phyloP scores from a whole-genome alignment of 2,888 invertebrate species.

The Philhelius pedissequus region DNA sequence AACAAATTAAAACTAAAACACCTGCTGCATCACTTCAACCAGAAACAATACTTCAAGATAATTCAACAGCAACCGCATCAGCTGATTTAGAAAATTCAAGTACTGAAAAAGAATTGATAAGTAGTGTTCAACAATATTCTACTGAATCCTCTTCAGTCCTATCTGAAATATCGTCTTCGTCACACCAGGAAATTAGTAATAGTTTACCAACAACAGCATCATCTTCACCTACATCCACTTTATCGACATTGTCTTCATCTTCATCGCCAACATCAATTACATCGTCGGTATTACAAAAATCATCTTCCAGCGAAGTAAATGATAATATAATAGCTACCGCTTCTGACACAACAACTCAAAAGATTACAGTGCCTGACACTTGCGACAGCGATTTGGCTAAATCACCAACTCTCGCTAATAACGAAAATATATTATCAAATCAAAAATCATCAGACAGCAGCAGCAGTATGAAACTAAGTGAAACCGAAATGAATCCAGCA shows the following conservation, averaged over 20 bases:
- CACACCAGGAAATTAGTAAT: conserved; percentile 33
- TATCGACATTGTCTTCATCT: conserved; percentile 54
- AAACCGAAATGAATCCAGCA: conserved; percentile 32
- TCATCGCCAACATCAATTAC: conserved; percentile 34
- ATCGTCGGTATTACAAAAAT: conserved; percentile 24
- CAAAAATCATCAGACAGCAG: conserved; percentile 38
- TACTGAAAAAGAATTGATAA: conserved; percentile 22
- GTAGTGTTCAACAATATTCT: neutral
- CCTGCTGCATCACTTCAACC: conserved; percentile 12
- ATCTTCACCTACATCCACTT: conserved; percentile 64
- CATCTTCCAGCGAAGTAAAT: conserved; percentile 2
- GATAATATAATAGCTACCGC: conserved; percentile 14
- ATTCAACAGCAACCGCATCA: conserved; percentile 1
- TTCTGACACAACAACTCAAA: conserved; percentile 9
- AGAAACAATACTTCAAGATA: conserved; percentile 9
- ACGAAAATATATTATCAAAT: neutral
- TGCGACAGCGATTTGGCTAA: conserved; percentile 11
- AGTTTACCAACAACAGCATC: conserved; percentile 50
- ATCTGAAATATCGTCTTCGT: conserved; percentile 31
- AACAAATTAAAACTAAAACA: conserved; percentile 14
- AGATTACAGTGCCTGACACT: conserved; percentile 6
- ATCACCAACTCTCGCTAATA: neutral
- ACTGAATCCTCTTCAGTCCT: conserved; percentile 2
- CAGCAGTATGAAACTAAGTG: conserved; percentile 48
- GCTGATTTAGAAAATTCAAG: conserved; percentile 40